Percentiles rank a stretch among this genome's conserved stretches.
phyloP scores from a whole-genome alignment of 2,888 invertebrate species.

The Slavum lentiscoides region DNA sequence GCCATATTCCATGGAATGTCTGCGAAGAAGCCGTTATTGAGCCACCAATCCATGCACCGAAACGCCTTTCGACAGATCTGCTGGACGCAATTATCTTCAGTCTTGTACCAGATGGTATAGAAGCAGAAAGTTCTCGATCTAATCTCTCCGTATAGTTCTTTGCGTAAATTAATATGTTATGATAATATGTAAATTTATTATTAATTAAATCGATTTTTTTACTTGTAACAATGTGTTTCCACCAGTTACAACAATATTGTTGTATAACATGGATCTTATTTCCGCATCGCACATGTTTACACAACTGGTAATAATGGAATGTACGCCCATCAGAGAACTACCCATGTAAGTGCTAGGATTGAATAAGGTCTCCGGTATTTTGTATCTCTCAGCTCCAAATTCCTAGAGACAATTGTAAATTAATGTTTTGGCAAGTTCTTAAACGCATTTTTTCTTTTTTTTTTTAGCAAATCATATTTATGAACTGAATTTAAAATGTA shows the following conservation, averaged over 20 bases:
- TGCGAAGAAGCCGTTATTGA: conserved; percentile 97
- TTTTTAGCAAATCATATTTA: too few species aligned
- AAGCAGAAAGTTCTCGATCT: conserved; percentile 79
- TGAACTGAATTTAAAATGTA: too few species aligned
- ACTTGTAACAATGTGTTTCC: conserved; percentile 87
- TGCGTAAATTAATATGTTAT: conserved; percentile 55
- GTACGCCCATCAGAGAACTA: conserved; percentile 84
- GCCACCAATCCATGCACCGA: conserved; percentile 98
- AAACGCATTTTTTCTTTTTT: too few species aligned
- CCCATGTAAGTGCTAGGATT: conserved; percentile 71
- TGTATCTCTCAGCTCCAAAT: conserved; percentile 90
- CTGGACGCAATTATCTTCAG: conserved; percentile 91
- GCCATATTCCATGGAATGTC: conserved; percentile 99
- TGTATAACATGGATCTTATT: conserved; percentile 91
- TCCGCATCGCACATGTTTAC: conserved; percentile 97
- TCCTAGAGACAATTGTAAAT: conserved; percentile 64
- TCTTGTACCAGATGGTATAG: conserved; percentile 89
- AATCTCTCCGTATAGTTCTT: conserved; percentile 92
- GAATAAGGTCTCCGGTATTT: conserved; percentile 91
- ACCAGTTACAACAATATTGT: conserved; percentile 91
- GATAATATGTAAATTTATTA: not conserved
- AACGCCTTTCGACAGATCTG: conserved; percentile 85
- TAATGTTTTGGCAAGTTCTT: too few species aligned
- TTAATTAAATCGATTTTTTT: not conserved
- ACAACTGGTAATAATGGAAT: conserved; percentile 81